Conservation (phyloP, 2,888 invertebrate genomes). For the Morpho helenor region DNA sequence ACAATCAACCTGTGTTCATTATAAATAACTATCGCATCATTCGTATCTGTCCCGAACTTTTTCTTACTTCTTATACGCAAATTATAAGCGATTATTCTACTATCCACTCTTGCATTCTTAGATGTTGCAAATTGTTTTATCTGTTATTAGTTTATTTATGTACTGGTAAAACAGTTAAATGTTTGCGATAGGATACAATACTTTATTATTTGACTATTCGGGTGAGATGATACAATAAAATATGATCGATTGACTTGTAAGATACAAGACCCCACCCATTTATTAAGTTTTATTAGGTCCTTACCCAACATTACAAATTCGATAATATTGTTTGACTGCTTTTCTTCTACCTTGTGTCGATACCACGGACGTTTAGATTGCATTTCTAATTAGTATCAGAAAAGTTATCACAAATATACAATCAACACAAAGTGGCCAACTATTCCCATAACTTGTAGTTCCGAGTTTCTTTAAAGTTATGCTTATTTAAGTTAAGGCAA, state of each 20-base stretch:
- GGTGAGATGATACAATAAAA: constrained; percentile 36
- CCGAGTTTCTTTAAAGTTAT: no score
- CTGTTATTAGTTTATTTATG: constrained; percentile 27
- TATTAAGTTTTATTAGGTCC: constrained; percentile 15
- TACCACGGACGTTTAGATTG: no score
- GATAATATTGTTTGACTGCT: no score
- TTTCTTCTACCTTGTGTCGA: no score
- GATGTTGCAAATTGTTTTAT: constrained; percentile 24
- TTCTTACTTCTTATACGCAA: constrained; percentile 20
- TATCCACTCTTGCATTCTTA: constrained; percentile 19
- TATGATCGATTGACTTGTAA: constrained; percentile 32
- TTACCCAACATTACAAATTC: no score
- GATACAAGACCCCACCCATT: constrained; percentile 14
- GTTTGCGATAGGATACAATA: constrained; percentile 58
- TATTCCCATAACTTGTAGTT: no score
- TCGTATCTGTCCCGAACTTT: constrained; percentile 20
- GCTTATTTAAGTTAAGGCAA: no score
- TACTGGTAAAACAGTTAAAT: constrained; percentile 34
- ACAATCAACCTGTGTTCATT: constrained; percentile 32
- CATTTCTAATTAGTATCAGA: no score
- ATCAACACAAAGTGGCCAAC: no score
- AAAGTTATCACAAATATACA: no score
- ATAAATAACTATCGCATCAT: constrained; percentile 19
- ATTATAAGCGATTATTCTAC: constrained; percentile 18
- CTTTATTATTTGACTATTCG: constrained; percentile 64